These are phyloP conservation scores for Tetheella fluctuosa DNA, from an alignment of 2,888 invertebrate species.

Conservation along the genomic window DNA sequence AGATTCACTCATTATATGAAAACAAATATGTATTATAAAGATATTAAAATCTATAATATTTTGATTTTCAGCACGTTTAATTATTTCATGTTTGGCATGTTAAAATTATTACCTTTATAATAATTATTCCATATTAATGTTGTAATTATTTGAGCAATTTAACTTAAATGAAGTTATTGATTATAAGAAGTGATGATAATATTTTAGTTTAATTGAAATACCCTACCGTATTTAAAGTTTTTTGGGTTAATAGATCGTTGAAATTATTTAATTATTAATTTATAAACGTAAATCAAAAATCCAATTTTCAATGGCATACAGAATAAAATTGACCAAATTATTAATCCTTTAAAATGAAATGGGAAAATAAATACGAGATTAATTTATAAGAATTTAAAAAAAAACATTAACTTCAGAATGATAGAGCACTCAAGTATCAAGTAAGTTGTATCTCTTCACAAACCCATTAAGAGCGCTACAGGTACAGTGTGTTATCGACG, in stretches of 20 bases:
- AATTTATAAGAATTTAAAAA: not conserved
- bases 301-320: too few relatives aligned
- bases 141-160: conserved; percentile 44
- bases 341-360: too few relatives aligned
- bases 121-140: conserved; percentile 35
- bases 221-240: conserved; percentile 8
- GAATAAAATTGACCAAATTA: too few relatives aligned
- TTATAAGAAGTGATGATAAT: conserved; percentile 49
- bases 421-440: not conserved
- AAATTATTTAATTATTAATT: too few relatives aligned
- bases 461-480: conserved; percentile 39
- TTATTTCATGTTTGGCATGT: not conserved
- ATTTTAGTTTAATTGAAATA: conserved; percentile 15
- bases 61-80: not conserved
- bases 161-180: conserved; percentile 46
- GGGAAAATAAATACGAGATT: too few relatives aligned
- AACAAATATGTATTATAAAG: not conserved
- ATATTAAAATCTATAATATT: not conserved
- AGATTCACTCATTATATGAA: not conserved
- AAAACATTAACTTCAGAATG: not conserved
- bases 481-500: conserved; percentile 39
- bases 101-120: conserved; percentile 23
- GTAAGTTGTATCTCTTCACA: conserved; percentile 18
- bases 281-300: too few relatives aligned
- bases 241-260: too few relatives aligned